Conservation (phyloP, 2,797 vertebrate genomes). For the Cirrhinus mrigala region DNA sequence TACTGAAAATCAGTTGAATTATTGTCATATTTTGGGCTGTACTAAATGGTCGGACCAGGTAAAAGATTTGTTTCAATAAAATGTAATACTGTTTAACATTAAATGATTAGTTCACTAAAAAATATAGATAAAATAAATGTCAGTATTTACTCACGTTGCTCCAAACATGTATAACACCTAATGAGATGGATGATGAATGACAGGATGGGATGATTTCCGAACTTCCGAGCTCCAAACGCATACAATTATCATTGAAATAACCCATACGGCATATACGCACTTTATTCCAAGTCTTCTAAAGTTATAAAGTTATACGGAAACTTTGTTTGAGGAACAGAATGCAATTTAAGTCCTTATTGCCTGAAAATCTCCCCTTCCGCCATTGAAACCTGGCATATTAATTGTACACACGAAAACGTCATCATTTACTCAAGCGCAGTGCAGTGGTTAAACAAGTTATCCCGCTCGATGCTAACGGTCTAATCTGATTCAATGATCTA, state of each 20-base stretch:
- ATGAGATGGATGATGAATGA: background rate
- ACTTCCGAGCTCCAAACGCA: background rate
- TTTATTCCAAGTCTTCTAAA: background rate
- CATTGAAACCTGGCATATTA: background rate
- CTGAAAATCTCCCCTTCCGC: background rate
- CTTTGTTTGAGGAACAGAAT: background rate
- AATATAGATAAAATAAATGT: background rate
- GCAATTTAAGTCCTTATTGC: background rate
- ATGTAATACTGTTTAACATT: background rate
- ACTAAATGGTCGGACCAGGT: too few species aligned
- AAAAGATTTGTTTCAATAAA: background rate
- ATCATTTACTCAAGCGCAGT: background rate
- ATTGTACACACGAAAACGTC: background rate
- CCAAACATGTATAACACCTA: background rate
- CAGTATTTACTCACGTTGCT: background rate
- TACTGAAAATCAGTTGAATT: too few species aligned
- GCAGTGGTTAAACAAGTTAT: too few species aligned
- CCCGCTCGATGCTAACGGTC: too few species aligned
- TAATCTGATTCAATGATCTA: too few species aligned
- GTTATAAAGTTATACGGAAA: background rate
- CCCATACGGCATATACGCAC: too few species aligned
- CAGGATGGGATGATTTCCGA: background rate
- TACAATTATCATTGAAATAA: background rate
- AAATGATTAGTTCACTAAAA: background rate
- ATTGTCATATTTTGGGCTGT: too few species aligned